phyloP scores from a whole-genome alignment of 2,797 vertebrate genomes.

The Eulemur mongoz region DNA sequence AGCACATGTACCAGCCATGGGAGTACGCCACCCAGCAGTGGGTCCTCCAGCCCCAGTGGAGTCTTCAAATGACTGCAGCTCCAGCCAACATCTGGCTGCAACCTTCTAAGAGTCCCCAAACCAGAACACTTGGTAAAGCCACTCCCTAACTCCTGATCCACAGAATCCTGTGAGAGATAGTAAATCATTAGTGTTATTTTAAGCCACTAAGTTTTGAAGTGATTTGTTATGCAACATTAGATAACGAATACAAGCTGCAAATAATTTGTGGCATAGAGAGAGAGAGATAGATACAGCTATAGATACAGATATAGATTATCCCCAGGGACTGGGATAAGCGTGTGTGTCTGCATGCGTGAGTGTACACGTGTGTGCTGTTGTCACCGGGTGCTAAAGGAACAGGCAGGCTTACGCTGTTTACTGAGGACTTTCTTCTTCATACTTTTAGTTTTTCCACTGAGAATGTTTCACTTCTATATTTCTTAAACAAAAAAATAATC shows the following conservation, averaged over 20 bases:
- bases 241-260: background rate
- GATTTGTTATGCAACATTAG: background rate
- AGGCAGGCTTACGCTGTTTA: background rate
- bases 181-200: background rate
- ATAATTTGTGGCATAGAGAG: background rate
- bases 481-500: background rate
- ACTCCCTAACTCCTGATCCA: background rate
- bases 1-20: background rate
- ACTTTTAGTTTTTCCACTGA: background rate
- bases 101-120: accelerated
- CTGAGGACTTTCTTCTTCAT: background rate
- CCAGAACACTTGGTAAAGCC: background rate
- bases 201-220: background rate
- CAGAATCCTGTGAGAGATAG: background rate
- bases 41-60: background rate
- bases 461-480: background rate
- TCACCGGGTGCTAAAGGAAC: background rate
- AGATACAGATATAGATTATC: too few relatives aligned
- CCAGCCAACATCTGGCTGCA: background rate
- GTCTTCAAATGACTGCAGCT: background rate
- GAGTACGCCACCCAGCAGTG: background rate
- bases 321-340: background rate
- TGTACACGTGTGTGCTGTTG: too few relatives aligned
- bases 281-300: background rate
- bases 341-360: accelerated